phyloP scores from a whole-genome alignment of 2,113 vertebrate species.

The Notothenia rossii region DNA sequence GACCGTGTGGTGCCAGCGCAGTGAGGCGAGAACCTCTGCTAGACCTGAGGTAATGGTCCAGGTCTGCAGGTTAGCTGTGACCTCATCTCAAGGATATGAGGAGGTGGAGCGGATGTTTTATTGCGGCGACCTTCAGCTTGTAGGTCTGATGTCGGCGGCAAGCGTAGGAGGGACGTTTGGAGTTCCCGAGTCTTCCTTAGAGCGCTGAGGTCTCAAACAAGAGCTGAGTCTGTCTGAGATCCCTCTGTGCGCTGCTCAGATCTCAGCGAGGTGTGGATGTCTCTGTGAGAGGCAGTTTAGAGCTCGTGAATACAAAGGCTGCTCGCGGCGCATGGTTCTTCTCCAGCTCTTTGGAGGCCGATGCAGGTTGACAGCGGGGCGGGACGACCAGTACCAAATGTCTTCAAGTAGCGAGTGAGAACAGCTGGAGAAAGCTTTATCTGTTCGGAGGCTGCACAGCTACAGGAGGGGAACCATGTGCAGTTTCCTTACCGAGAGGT shows the following conservation, averaged over 20 bases:
- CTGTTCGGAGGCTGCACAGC: conserved; percentile 8
- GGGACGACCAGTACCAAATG: conserved; percentile 33
- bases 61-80: conserved; percentile 21
- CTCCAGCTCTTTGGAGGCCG: conserved; percentile 56
- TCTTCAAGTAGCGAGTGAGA: conserved; percentile 25
- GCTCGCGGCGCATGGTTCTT: conserved; percentile 70
- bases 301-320: conserved; percentile 62
- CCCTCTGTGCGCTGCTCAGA: conserved; percentile 32
- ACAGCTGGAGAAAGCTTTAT: conserved; percentile 16
- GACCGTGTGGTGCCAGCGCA: conserved; percentile 16
- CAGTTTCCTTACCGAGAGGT: not conserved
- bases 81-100: conserved; percentile 23
- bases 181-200: conserved; percentile 26
- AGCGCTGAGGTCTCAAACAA: conserved; percentile 29
- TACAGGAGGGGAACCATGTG: not conserved
- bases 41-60: conserved; percentile 6
- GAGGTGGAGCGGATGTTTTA: conserved; percentile 8
- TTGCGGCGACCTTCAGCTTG: conserved; percentile 23
- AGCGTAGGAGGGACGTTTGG: not conserved
- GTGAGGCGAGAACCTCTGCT: not conserved
- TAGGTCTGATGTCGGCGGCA: conserved; percentile 3
- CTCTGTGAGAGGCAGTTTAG: conserved; percentile 44
- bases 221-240: conserved; percentile 27
- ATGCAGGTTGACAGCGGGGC: conserved; percentile 76
- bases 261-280: conserved; percentile 63